Conservation (phyloP, 2,888 invertebrate species). For the Leptinotarsa peninsularis region DNA sequence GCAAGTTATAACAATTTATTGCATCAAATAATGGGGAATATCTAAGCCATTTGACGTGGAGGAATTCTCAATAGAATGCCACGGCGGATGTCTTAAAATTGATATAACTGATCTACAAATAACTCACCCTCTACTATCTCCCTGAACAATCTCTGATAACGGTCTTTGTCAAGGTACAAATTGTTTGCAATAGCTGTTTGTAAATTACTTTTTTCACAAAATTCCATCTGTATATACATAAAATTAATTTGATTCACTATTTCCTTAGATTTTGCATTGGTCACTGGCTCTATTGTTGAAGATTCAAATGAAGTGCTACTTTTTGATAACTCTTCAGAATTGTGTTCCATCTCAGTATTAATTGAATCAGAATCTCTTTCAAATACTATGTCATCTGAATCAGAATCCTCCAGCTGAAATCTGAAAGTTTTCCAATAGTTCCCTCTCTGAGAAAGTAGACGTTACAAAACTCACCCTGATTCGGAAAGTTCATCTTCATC, state of each 20-base stretch:
- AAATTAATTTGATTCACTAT: slow-evolving; percentile 63
- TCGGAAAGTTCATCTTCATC: slow-evolving; percentile 68
- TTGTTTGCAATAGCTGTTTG: slow-evolving; percentile 89
- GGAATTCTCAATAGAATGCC: too few species aligned
- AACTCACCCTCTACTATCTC: slow-evolving; percentile 88
- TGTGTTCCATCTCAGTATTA: too few species aligned
- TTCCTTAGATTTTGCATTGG: slow-evolving; percentile 34
- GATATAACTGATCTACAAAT: background rate
- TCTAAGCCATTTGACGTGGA: too few species aligned
- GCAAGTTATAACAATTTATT: too few species aligned
- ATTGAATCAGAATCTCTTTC: slow-evolving; percentile 63
- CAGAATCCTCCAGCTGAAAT: slow-evolving; percentile 65
- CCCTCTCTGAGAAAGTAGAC: background rate
- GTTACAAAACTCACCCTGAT: slow-evolving; percentile 26
- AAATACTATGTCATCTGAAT: slow-evolving; percentile 75
- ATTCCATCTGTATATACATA: slow-evolving; percentile 98
- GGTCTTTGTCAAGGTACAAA: slow-evolving; percentile 79
- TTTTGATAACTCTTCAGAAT: slow-evolving; percentile 35
- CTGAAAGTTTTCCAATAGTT: slow-evolving; percentile 24
- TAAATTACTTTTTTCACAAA: slow-evolving; percentile 95
- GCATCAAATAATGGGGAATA: too few species aligned
- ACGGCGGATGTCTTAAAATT: too few species aligned
- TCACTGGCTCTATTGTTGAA: slow-evolving; percentile 26
- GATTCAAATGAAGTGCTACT: slow-evolving; percentile 16
- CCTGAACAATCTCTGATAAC: slow-evolving; percentile 92